Evolutionary conservation across 2,113 vertebrate species (phyloP).

Genomic region (Caracal caracal): DNA sequence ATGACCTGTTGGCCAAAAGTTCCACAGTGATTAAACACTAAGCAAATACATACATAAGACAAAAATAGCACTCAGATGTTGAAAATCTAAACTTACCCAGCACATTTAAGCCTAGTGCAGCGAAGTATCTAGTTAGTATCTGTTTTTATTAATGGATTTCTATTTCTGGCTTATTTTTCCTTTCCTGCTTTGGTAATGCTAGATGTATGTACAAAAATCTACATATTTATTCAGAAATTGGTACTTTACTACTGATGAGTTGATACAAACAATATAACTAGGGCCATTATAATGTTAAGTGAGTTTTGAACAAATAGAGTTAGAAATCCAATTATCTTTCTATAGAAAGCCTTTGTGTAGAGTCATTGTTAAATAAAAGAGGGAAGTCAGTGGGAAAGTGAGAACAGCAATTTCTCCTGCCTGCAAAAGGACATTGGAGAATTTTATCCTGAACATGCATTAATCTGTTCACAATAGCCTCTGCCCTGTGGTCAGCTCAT

Average conservation of each 20-base stretch:
- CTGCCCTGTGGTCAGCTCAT: background rate
- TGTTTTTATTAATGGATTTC: slow-evolving; percentile 63
- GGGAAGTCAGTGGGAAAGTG: slow-evolving; percentile 43
- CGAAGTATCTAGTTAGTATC: background rate
- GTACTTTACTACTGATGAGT: slow-evolving; percentile 60
- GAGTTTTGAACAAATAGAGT: slow-evolving; percentile 77
- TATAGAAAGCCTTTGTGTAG: slow-evolving; percentile 47
- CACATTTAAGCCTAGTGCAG: background rate
- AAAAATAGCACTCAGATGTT: slow-evolving; percentile 49
- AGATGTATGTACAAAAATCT: slow-evolving; percentile 51
- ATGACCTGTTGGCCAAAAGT: slow-evolving; percentile 39
- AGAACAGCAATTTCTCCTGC: slow-evolving; percentile 57
- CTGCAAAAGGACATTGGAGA: slow-evolving; percentile 37
- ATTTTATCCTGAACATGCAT: slow-evolving; percentile 36
- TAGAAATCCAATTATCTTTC: slow-evolving; percentile 77
- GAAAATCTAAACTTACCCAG: slow-evolving; percentile 48
- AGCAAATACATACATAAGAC: slow-evolving; percentile 34
- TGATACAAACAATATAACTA: slow-evolving; percentile 66
- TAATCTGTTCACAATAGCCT: slow-evolving; percentile 36
- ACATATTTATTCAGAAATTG: slow-evolving; percentile 69
- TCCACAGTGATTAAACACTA: slow-evolving; percentile 13
- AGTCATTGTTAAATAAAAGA: slow-evolving; percentile 71
- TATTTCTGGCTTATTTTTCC: slow-evolving; percentile 50
- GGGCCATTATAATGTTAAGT: slow-evolving; percentile 71
- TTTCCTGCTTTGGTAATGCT: slow-evolving; percentile 43